Base-by-base conservation (phyloP, 2,888 invertebrate species). In the Acanthosepion lycidas region DNA sequence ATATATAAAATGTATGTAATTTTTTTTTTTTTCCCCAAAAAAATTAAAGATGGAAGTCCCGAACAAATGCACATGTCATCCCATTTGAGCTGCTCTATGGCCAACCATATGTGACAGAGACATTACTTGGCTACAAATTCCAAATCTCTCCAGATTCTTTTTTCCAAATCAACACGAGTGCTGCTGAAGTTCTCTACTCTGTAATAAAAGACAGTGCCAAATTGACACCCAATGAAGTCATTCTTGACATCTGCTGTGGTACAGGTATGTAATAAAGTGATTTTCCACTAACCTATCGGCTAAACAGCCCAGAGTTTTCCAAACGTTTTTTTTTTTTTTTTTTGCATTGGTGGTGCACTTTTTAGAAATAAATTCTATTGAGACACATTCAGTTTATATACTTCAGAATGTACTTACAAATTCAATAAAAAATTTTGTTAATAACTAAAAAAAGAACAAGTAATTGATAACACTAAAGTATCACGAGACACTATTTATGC, bases 141-240 rank as follows among this genome's bases (percentile, higher is more conserved):
- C 97, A 93, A 48, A 95, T 95, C 20, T 95, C 95, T 1, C 98
- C 98, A 1, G 97, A 97, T 42, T 97, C 98, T 5, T 98, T 98
- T 96, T 98, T 98, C 95, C 98, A 98, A 94, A 94, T 94, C 33
- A 95, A 95, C 94, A 95, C 95, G 0, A 42, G 59, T 9, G 95
- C 94, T 12, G 95, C 95, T 49, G 95, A 95, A 78, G 94, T 95
- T 18, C 94, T 95, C 93, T 95, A 95, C 93, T 94, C 91, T 18
- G 94, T 93, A 18, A 94, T 95, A 33, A 92, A 94, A 64, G 94
- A 95, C n/a, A 53, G 94, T 64, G 94, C 95, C 48, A 59, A 92
- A 18, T 42, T 94, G 48, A 91, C 42, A 26, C 55, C 59, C 8
- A 93, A 59, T 53, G 78, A 91, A 6, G 94, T 91, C 15, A 53